phyloP scores from a whole-genome alignment of 2,888 invertebrate genomes.

The Dromius quadrimaculatus region DNA sequence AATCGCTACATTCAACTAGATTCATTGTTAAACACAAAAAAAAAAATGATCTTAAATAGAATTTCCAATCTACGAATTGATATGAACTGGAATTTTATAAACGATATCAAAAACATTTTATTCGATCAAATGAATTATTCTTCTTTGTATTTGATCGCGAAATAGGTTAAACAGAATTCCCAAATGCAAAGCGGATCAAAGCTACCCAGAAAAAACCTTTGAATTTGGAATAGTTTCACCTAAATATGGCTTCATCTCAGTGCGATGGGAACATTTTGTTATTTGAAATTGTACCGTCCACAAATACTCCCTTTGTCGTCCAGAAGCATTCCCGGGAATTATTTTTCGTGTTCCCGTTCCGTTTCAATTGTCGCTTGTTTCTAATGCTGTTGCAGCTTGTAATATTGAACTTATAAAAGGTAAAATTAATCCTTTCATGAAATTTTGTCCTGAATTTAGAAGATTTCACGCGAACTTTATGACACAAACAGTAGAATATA shows the following conservation, averaged over 20 bases:
- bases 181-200: no score
- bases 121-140: no score
- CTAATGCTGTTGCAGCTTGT: conserved; percentile 9
- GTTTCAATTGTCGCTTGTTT: conserved; percentile 6
- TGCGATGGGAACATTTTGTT: neutral
- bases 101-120: no score
- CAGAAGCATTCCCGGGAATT: conserved; percentile 1
- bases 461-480: neutral
- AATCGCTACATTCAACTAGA: no score
- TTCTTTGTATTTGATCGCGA: no score
- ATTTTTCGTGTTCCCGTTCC: conserved; percentile 22
- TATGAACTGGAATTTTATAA: no score
- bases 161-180: no score
- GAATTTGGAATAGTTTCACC: no score
- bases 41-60: no score
- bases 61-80: no score
- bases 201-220: no score
- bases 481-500: neutral
- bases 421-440: conserved; percentile 10
- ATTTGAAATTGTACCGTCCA: neutral
- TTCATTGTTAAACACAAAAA: no score
- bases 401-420: neutral
- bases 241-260: neutral
- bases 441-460: neutral
- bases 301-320: neutral